Evolutionary conservation across 1,140 invertebrate species (phyloP).

Genomic region (Cotesia glomerata): DNA sequence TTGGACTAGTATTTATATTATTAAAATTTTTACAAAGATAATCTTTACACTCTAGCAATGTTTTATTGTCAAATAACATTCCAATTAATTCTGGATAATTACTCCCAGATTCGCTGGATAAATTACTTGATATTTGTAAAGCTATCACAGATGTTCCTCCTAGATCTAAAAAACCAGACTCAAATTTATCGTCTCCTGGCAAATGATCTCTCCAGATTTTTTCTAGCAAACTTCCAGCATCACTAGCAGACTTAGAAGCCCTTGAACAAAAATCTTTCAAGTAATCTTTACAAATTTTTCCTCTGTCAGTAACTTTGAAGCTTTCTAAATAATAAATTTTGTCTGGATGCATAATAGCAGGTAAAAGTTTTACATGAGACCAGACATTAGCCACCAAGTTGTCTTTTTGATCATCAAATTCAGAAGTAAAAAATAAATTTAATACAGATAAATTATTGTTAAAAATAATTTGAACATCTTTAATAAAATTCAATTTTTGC

Average conservation of each 20-base stretch:
- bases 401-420: conserved; percentile 22
- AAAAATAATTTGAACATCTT: conserved; percentile 61
- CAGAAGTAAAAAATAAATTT: conserved; percentile 58
- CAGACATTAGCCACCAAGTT: conserved; percentile 57
- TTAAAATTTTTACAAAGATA: conserved; percentile 35
- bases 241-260: conserved; percentile 3
- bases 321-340: conserved; percentile 44
- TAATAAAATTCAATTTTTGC: conserved; percentile 58
- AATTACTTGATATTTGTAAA: conserved; percentile 55
- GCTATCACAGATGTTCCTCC: conserved; percentile 63
- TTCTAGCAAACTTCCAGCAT: conserved; percentile 35
- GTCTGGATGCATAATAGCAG: conserved; percentile 45
- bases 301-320: conserved; percentile 47
- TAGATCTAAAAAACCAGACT: conserved; percentile 59
- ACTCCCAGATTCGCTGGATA: conserved; percentile 41
- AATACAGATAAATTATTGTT: conserved; percentile 58
- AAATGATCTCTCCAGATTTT: conserved; percentile 51
- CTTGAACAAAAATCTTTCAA: conserved; percentile 33
- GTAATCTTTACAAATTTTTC: conserved; percentile 48
- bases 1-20: conserved; percentile 5
- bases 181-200: conserved; percentile 34
- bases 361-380: conserved; percentile 44
- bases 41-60: conserved; percentile 35
- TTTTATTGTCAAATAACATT: conserved; percentile 50
- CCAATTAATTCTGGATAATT: conserved; percentile 51